Base-by-base conservation (phyloP, 1,140 invertebrate species). In the Drosophila pallidifrons region DNA sequence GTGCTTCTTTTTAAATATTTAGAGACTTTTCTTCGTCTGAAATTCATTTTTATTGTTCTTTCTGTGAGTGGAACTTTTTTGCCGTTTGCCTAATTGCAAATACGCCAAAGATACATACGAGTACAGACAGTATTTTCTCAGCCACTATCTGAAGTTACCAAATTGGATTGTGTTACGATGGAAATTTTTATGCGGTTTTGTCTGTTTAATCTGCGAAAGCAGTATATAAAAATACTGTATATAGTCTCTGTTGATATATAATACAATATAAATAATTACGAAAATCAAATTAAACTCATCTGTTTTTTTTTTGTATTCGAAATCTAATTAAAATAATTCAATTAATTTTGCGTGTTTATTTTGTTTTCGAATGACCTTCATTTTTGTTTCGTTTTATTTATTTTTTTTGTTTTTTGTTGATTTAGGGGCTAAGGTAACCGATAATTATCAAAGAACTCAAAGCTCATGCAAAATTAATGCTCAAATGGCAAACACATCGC, bases 381-480 rank as follows among this genome's bases (percentile, higher is more conserved):
- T 5, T 32, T 32, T 32, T 32, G 30, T 5, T 32, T 32, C 30
- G 30, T 32, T 0, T 15, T n/a, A n/a, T 41, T 7, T n/a, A n/a
- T 41, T 41, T 41, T 3, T 20, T 20, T 3, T 2, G 35, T 35
- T 35, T 10, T 7, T 10, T 35, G 35, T 35, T 35, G 35, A 35
- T 35, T 35, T 35, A 10, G 41, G 41, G n/a, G 11, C 20, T 52
- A 25, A 25, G 30, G 13, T 35, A 30, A 54, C 28, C 28, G 13
- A 54, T 32, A 43, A 43, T 43, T 43, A 30, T 25, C 41, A 60
- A 13, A 47, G n/a, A 35, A 13, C 3, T 5, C 28, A 11, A 28
- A 47, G 16, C 1, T 49, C 45, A 30, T 47, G 43, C 28, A 61
- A 32, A 61, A 61, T 61, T 16, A 15, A 61, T 61, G n/a, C 43